Evolutionary conservation across 2,113 vertebrate genomes (phyloP), one percentile per base, ranked within the genome.

Genomic region (Tragelaphus buxtoni): DNA sequence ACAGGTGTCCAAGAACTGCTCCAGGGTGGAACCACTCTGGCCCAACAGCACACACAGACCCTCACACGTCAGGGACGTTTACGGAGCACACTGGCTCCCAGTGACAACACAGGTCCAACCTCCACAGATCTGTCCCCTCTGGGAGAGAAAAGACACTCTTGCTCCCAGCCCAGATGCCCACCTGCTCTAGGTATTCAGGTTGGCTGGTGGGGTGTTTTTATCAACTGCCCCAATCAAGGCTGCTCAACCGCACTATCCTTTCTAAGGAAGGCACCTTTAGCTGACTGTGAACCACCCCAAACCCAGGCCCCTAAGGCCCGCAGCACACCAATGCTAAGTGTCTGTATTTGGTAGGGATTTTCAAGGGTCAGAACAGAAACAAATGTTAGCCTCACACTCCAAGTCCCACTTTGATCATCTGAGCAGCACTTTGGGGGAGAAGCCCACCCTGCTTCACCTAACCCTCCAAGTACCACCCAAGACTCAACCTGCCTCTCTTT

Each of bases 1-100:
- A 96, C 77, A 94, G 98, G 92, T 88, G 90, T 98, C 98, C 97
- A 90, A 97, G 91, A 45, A 39, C 72, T 26, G n/a, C 24, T 47
- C 82, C 53, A 12, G 22, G 12, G 72, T 86, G 53, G 24, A 95
- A 60, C 14, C n/a, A 95, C 92, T 65, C 74, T 83, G 56, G 88
- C 51, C 22, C 74, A 2, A 82, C 30, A 93, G 9, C 5, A 95
- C 95, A 60, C 97, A 82, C 56, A 32, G 77, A 97, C 79, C 55
- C 90, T 94, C 91, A 83, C 76, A 83, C 42, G 47, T 92, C 63
- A 35, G 65, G 84, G 95, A 95, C 30, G 77, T 94, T 97, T 88
- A 93, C 30, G 39, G 91, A 97, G 95, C 88, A 96, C 7, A 28
- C 26, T 93, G 83, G 85, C 85, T 42, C 55, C 22, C 56, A 22